These are phyloP conservation scores for Dasyornis broadbenti DNA, from an alignment of 2,113 vertebrate species.

Conservation along the genomic window DNA sequence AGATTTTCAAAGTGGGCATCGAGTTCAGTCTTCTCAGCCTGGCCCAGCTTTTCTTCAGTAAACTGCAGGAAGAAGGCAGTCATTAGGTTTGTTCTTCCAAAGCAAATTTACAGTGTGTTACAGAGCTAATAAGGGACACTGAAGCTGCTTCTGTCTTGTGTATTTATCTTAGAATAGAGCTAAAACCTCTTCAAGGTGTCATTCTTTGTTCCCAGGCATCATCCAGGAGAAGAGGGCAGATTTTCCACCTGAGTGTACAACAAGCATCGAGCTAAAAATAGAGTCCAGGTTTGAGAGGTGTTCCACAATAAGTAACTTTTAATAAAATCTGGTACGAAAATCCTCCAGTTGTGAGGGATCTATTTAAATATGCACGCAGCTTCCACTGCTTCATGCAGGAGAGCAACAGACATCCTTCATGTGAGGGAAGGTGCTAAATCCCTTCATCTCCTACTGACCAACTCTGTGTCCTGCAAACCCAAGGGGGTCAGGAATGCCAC, in stretches of 20 bases:
- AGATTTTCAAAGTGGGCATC: conserved; percentile 92
- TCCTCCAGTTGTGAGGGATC: not conserved
- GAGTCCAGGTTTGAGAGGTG: not conserved
- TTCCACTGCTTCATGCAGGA: not conserved
- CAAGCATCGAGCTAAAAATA: not conserved
- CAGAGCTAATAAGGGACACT: not conserved
- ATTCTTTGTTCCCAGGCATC: not conserved
- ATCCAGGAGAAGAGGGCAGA: not conserved
- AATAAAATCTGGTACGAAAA: not conserved
- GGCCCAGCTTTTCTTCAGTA: conserved; percentile 93
- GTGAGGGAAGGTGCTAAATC: not conserved
- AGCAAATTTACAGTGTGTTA: not conserved
- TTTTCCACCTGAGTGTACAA: not conserved
- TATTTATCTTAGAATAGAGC: not conserved
- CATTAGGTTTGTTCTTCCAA: not conserved
- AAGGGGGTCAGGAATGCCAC: not conserved
- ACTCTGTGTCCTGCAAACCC: not conserved
- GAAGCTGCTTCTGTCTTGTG: not conserved
- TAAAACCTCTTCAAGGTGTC: not conserved
- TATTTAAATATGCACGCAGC: not conserved
- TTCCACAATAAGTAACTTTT: not conserved
- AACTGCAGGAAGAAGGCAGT: conserved; percentile 70
- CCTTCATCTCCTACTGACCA: not conserved
- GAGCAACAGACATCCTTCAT: not conserved
- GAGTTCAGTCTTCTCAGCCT: conserved; percentile 91